Evolutionary conservation across 2,113 vertebrate species (phyloP).

Genomic region (Neolamprologus sp.): DNA sequence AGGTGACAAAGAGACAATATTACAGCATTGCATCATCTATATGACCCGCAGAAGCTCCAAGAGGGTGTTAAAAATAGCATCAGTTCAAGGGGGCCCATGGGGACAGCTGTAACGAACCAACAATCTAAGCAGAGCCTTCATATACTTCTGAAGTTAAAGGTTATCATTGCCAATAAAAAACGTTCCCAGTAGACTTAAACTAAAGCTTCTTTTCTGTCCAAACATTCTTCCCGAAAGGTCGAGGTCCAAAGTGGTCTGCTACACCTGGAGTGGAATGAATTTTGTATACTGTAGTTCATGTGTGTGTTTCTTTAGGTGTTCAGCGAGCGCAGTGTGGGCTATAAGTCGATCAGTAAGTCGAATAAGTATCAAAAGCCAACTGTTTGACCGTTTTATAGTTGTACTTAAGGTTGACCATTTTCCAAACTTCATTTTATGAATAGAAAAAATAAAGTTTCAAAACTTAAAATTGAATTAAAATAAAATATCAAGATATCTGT

Average conservation of each 20-base stretch:
- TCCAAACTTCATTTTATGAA: neutral
- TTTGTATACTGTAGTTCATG: neutral
- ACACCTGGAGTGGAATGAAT: neutral
- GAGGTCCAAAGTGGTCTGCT: constrained; percentile 23
- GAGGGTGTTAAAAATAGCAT: constrained; percentile 1
- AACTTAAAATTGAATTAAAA: neutral
- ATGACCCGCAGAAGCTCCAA: neutral
- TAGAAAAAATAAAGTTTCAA: neutral
- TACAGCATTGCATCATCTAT: neutral
- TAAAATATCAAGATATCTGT: neutral
- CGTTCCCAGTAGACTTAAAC: constrained; percentile 31
- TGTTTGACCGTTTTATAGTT: neutral
- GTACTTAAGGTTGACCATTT: neutral
- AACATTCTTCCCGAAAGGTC: constrained; percentile 29
- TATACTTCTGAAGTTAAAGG: constrained; percentile 59
- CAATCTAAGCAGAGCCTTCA: constrained; percentile 23
- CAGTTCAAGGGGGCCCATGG: neutral
- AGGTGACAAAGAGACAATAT: constrained; percentile 24
- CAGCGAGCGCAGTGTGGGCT: neutral
- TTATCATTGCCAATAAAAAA: constrained; percentile 63
- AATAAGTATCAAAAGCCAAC: neutral
- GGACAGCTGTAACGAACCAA: constrained; percentile 33
- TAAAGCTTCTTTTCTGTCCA: constrained; percentile 10
- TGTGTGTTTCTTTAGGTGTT: neutral
- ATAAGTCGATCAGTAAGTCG: neutral